Conservation (phyloP, 2,113 vertebrate species). For the Bothrops jararaca region DNA sequence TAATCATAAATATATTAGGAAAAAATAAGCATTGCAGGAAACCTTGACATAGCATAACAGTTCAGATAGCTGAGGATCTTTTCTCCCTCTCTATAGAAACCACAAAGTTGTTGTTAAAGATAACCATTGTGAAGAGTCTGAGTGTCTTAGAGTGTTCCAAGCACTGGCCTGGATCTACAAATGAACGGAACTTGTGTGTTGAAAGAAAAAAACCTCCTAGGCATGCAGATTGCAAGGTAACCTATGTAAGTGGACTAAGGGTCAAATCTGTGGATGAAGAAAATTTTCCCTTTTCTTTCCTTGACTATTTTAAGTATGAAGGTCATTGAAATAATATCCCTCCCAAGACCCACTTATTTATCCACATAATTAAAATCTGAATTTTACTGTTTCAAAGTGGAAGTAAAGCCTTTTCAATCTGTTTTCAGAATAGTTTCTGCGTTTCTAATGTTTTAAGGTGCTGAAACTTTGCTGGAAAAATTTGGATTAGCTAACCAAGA, state of each 20-base stretch:
- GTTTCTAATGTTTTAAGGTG: neutral
- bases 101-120: neutral
- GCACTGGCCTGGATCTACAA: neutral
- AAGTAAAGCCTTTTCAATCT: neutral
- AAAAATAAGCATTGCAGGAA: neutral
- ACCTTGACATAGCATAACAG: neutral
- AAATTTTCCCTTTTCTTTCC: neutral
- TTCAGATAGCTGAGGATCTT: neutral
- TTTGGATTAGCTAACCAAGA: neutral
- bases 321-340: neutral
- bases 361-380: neutral
- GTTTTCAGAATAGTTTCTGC: neutral
- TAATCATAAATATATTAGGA: neutral
- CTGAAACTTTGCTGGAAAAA: neutral
- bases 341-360: neutral
- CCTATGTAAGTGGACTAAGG: neutral
- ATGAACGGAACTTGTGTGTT: slow-evolving; percentile 8
- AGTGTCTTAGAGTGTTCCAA: neutral
- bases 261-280: neutral
- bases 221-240: neutral
- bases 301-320: neutral
- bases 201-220: neutral
- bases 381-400: neutral
- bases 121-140: neutral
- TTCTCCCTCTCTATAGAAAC: neutral